Conservation (phyloP, 2,113 vertebrate species). For the Sciurus niger region DNA sequence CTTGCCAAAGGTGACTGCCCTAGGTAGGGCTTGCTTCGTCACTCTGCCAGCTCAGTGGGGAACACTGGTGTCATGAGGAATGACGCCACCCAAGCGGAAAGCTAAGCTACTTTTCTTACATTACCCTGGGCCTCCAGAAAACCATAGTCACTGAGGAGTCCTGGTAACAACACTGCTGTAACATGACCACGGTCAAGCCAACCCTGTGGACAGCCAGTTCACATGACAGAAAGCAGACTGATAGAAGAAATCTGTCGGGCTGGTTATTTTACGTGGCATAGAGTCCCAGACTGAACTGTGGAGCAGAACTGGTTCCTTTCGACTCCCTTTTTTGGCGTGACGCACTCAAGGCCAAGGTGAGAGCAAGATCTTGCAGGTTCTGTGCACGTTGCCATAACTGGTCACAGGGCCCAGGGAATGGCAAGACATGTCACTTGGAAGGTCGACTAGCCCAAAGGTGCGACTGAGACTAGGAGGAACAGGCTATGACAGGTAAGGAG, state of each 20-base stretch:
- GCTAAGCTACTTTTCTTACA: background rate
- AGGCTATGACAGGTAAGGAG: background rate
- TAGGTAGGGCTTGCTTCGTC: background rate
- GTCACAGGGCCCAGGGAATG: background rate
- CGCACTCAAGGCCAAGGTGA: background rate
- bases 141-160: background rate
- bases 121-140: background rate
- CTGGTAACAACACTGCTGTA: background rate
- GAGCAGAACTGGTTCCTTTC: background rate
- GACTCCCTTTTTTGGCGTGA: background rate
- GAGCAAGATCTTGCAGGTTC: background rate
- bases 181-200: no score
- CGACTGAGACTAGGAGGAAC: background rate
- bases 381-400: background rate
- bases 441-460: background rate
- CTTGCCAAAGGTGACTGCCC: background rate
- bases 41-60: background rate
- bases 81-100: rapidly evolving
- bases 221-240: background rate
- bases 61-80: background rate
- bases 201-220: background rate
- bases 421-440: no score
- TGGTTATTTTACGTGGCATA: background rate
- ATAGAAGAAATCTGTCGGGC: background rate
- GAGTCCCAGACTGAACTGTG: background rate